phyloP scores from a whole-genome alignment of 2,888 invertebrate species.

The Frankliniella intonsa region DNA sequence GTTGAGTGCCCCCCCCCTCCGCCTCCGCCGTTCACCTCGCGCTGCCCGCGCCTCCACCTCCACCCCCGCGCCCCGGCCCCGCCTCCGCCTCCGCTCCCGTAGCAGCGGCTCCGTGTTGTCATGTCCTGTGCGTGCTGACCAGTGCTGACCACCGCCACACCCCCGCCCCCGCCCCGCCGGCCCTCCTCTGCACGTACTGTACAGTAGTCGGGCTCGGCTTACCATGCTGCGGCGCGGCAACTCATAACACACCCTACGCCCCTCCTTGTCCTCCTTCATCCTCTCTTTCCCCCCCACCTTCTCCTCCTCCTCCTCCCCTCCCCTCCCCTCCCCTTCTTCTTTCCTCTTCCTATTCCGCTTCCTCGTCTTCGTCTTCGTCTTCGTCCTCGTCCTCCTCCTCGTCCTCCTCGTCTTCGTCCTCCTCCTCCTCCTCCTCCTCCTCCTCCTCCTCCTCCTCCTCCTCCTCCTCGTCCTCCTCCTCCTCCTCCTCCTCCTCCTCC shows the following conservation, averaged over 20 bases:
- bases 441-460: too few relatives aligned
- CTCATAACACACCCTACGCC: conserved; percentile 23
- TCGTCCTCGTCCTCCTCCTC: conserved; percentile 6
- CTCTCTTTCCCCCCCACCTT: not conserved
- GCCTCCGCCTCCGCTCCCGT: conserved; percentile 14
- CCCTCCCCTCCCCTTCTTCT: not conserved
- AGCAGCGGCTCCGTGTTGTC: conserved; percentile 30
- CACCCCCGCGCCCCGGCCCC: conserved; percentile 29
- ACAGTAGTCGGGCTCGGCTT: conserved; percentile 4
- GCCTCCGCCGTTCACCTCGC: too few relatives aligned
- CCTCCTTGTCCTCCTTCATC: conserved; percentile 1
- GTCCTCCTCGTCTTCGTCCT: not conserved
- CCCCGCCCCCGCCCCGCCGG: not conserved
- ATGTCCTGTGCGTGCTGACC: not conserved
- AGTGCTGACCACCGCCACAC: too few relatives aligned
- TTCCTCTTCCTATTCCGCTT: too few relatives aligned
- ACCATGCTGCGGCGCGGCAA: too few relatives aligned
- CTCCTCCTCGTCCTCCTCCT: too few relatives aligned
- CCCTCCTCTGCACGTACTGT: too few relatives aligned
- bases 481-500: not conserved
- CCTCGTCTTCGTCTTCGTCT: not conserved
- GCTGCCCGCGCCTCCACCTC: conserved; percentile 29
- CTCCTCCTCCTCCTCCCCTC: not conserved
- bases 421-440: conserved; percentile 28
- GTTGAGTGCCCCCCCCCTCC: too few relatives aligned